These are phyloP conservation scores for Dolichoris vasculosae DNA, from an alignment of 1,140 invertebrate species.

Conservation along the genomic window DNA sequence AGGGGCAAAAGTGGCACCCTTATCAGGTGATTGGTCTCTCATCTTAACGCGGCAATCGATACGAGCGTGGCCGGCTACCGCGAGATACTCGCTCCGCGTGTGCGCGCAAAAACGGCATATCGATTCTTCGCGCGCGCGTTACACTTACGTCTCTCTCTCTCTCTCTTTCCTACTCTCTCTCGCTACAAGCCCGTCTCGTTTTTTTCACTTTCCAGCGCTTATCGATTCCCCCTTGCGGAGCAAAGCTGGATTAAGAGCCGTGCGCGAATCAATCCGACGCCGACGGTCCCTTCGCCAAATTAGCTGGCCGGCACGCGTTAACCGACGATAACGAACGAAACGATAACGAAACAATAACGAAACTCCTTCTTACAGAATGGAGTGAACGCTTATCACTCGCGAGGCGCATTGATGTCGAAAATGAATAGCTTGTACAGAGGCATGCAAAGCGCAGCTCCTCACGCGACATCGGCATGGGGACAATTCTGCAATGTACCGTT, in stretches of 20 bases:
- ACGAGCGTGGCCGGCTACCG: neutral
- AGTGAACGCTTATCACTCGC: slow-evolving; percentile 65
- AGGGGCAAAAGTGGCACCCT: slow-evolving; percentile 69
- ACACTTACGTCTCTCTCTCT: neutral
- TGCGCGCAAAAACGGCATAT: slow-evolving; percentile 9
- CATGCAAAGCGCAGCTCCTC: slow-evolving; percentile 59
- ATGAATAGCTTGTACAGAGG: slow-evolving; percentile 66
- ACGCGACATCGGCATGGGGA: slow-evolving; percentile 65
- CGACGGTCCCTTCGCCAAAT: neutral
- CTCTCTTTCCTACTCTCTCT: neutral
- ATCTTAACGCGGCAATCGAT: slow-evolving; percentile 30
- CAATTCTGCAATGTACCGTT: slow-evolving; percentile 70
- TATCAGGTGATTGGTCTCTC: slow-evolving; percentile 67
- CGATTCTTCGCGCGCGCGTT: slow-evolving; percentile 12
- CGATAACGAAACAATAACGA: neutral
- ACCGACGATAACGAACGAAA: neutral
- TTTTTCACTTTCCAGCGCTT: slow-evolving; percentile 12
- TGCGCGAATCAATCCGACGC: too few species aligned
- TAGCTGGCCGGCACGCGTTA: neutral
- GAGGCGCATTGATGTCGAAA: slow-evolving; percentile 61
- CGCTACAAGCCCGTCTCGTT: neutral
- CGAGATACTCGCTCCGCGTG: slow-evolving; percentile 1
- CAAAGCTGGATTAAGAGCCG: neutral
- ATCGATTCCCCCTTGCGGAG: neutral
- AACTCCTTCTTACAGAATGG: slow-evolving; percentile 62